A percentile compares a stretch with the other conserved stretches of the same genome.
phyloP scores from a whole-genome alignment of 2,113 vertebrate genomes.

The Tyto alba region DNA sequence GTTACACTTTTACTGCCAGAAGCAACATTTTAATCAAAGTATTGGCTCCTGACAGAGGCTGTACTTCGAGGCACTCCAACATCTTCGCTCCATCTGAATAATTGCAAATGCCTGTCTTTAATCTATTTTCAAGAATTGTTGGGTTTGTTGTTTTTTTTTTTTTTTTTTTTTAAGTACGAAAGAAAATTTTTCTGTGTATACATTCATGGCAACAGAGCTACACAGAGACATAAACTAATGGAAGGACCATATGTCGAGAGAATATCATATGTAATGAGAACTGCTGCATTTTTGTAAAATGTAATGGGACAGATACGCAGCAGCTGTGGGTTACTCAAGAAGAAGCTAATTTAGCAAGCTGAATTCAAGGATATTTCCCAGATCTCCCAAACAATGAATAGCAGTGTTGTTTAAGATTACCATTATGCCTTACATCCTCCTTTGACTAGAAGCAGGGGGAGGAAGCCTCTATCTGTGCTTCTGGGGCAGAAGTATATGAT shows the following conservation, averaged over 20 bases:
- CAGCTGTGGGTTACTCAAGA: slow-evolving; percentile 65
- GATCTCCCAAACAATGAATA: slow-evolving; percentile 62
- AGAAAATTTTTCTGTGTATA: slow-evolving; percentile 1
- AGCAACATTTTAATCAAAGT: slow-evolving; percentile 27
- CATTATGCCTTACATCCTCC: slow-evolving; percentile 60
- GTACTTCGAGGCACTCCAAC: not conserved
- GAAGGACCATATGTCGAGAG: slow-evolving; percentile 24
- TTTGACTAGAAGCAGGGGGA: slow-evolving; percentile 51
- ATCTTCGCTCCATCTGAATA: slow-evolving; percentile 46
- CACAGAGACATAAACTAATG: not conserved
- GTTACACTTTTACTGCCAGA: slow-evolving; percentile 37
- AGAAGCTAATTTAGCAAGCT: slow-evolving; percentile 62
- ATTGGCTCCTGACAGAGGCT: slow-evolving; percentile 1
- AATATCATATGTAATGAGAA: not conserved
- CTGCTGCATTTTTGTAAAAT: slow-evolving; percentile 21
- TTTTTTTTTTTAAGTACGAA: not conserved
- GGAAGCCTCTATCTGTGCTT: slow-evolving; percentile 58
- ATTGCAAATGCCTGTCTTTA: slow-evolving; percentile 20
- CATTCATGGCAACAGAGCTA: not conserved
- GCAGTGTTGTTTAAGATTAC: slow-evolving; percentile 65
- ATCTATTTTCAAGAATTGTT: slow-evolving; percentile 31
- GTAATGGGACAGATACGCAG: slow-evolving; percentile 26
- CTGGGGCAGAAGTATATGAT: slow-evolving; percentile 58
- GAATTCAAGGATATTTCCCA: slow-evolving; percentile 68
- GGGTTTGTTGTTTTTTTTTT: not conserved